Conservation (phyloP, 2,113 vertebrate species). For the Gnathonemus longibarbis region DNA sequence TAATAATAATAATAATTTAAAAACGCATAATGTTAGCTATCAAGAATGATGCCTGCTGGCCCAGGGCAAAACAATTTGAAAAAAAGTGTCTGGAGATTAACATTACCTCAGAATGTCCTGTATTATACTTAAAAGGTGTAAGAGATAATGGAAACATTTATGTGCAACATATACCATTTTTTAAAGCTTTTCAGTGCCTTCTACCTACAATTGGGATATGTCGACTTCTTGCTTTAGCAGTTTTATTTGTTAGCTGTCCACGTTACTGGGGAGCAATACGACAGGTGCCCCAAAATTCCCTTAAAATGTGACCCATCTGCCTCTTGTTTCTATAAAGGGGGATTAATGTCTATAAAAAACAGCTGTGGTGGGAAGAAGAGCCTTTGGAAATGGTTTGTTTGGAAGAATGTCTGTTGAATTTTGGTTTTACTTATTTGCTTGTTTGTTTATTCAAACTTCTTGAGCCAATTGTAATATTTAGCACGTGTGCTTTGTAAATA, state of each 20-base stretch:
- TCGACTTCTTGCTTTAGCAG: background rate
- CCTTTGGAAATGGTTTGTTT: background rate
- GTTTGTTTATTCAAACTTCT: background rate
- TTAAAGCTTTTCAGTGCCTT: background rate
- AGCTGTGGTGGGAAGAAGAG: background rate
- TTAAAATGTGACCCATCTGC: background rate
- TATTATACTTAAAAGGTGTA: background rate
- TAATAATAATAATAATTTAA: background rate
- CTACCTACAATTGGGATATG: background rate
- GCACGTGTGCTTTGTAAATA: background rate
- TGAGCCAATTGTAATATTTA: background rate
- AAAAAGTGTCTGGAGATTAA: background rate
- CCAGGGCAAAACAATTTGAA: background rate
- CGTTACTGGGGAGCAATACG: background rate
- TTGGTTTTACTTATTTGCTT: background rate
- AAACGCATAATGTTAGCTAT: background rate
- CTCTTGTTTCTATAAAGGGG: background rate
- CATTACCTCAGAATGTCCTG: background rate
- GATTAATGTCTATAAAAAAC: background rate
- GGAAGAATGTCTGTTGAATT: background rate
- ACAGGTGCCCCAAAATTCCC: background rate
- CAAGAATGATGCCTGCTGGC: background rate
- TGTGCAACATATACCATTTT: background rate
- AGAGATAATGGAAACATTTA: background rate
- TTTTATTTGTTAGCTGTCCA: background rate